These are phyloP conservation scores for Dendrocincla tyrannina DNA, from an alignment of 2,797 vertebrate species.

Conservation along the genomic window DNA sequence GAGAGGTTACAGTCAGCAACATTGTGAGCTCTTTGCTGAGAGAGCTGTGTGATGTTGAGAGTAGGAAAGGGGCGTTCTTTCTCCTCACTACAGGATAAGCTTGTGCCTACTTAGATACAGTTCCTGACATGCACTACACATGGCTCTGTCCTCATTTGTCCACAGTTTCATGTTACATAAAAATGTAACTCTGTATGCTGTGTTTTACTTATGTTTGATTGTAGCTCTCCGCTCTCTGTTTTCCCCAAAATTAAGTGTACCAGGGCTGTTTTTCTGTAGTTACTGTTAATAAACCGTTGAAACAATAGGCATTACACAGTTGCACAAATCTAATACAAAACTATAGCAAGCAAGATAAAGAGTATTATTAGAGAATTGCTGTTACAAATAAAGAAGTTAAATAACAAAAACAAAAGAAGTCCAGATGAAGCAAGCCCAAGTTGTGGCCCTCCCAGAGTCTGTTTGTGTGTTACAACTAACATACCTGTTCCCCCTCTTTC, in stretches of 20 bases:
- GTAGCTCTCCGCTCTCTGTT: neutral
- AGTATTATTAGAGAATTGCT: neutral
- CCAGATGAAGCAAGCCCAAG: neutral
- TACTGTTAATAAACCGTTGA: neutral
- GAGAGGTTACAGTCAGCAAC: neutral
- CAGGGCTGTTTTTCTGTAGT: neutral
- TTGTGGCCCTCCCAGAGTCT: neutral
- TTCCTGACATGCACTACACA: neutral
- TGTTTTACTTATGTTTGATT: neutral
- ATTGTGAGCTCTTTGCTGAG: neutral
- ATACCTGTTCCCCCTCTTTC: neutral
- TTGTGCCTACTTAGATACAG: neutral
- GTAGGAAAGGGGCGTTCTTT: neutral
- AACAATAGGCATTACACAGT: neutral
- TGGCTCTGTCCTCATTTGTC: neutral
- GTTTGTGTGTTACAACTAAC: neutral
- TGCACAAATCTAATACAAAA: neutral
- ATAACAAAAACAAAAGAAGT: neutral
- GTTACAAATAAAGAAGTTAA: neutral
- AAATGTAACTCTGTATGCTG: neutral
- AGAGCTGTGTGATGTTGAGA: neutral
- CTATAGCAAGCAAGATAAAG: neutral
- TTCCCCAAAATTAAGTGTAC: neutral
- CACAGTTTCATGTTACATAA: neutral
- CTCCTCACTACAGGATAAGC: neutral